Conservation (phyloP, 2,888 invertebrate species). For the Pterostichus niger region DNA sequence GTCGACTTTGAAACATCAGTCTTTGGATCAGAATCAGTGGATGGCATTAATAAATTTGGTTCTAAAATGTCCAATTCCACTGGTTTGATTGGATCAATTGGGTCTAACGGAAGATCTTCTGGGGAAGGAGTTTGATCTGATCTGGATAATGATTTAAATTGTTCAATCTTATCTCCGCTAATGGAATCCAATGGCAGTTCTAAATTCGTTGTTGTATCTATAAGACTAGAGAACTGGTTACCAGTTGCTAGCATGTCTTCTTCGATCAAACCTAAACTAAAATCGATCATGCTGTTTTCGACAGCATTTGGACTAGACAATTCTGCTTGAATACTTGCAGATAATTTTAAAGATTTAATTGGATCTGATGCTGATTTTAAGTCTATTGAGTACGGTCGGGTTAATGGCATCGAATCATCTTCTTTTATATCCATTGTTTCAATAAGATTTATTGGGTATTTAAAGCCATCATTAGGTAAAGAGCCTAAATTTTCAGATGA, state of each 20-base stretch:
- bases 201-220: slow-evolving; percentile 80
- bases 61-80: slow-evolving; percentile 81
- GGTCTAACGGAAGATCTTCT: slow-evolving; percentile 90
- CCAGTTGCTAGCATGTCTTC: slow-evolving; percentile 81
- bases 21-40: slow-evolving; percentile 78
- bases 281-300: slow-evolving; percentile 73
- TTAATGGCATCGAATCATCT: slow-evolving; percentile 39
- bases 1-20: slow-evolving; percentile 81
- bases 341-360: slow-evolving; percentile 32
- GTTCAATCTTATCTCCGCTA: slow-evolving; percentile 72
- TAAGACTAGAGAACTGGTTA: slow-evolving; percentile 78
- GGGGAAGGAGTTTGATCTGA: slow-evolving; percentile 91
- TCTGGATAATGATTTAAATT: slow-evolving; percentile 73
- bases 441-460: slow-evolving; percentile 21
- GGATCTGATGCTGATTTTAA: slow-evolving; percentile 52
- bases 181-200: slow-evolving; percentile 79
- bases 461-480: slow-evolving; percentile 67
- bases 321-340: slow-evolving; percentile 69
- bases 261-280: slow-evolving; percentile 77
- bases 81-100: slow-evolving; percentile 78
- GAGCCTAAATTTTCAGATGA: slow-evolving; percentile 78
- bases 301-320: slow-evolving; percentile 73
- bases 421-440: slow-evolving; percentile 37
- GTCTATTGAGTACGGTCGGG: slow-evolving; percentile 48
- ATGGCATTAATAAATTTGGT: slow-evolving; percentile 68